These are phyloP conservation scores for Brachionus plicatilis DNA, from an alignment of 1,140 invertebrate genomes.

Conservation along the genomic window DNA sequence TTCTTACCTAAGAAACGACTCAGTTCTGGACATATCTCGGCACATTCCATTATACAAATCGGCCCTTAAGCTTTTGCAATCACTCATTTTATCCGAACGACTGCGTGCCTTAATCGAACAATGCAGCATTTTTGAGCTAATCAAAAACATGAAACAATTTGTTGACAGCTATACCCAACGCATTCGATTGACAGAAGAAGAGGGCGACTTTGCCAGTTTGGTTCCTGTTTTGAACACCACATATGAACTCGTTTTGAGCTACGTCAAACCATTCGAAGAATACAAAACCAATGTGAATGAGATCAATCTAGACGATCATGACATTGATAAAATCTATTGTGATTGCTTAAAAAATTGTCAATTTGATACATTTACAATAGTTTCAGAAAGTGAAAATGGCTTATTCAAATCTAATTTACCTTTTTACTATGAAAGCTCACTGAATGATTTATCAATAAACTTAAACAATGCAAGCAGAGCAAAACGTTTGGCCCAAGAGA, in stretches of 20 bases:
- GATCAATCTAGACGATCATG: background rate
- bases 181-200: constrained; percentile 62
- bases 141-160: constrained; percentile 78
- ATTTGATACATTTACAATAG: constrained; percentile 86
- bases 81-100: constrained; percentile 66
- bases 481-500: constrained; percentile 86
- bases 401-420: constrained; percentile 76
- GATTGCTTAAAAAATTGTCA: constrained; percentile 78
- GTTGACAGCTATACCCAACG: constrained; percentile 82
- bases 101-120: constrained; percentile 66
- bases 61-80: constrained; percentile 71
- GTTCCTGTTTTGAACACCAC: constrained; percentile 23
- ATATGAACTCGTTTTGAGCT: background rate
- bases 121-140: constrained; percentile 57
- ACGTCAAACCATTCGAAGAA: constrained; percentile 37
- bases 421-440: constrained; percentile 78
- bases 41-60: constrained; percentile 84
- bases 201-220: constrained; percentile 30
- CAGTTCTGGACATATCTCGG: constrained; percentile 86
- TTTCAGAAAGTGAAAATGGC: constrained; percentile 67
- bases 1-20: constrained; percentile 86
- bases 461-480: constrained; percentile 73
- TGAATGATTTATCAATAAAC: constrained; percentile 63
- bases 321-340: constrained; percentile 65
- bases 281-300: background rate